These are phyloP conservation scores for Arremon brunneinucha DNA, from an alignment of 2,797 vertebrate genomes.

Conservation along the genomic window DNA sequence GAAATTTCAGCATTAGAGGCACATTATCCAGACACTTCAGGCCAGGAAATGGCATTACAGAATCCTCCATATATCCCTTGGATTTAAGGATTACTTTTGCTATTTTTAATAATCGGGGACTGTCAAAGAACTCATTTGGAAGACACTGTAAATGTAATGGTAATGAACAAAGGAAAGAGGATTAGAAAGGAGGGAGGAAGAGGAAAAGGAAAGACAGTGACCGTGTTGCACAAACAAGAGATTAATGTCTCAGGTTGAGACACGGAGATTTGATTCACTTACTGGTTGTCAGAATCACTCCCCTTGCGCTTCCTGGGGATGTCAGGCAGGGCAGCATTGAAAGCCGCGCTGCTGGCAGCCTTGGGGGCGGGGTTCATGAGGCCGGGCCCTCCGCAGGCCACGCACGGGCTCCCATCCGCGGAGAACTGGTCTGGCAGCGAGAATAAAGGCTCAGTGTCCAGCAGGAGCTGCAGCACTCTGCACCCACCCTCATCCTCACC, in stretches of 20 bases:
- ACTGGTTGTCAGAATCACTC: slow-evolving; percentile 85
- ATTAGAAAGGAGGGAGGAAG: background rate
- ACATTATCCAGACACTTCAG: background rate
- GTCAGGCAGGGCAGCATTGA: slow-evolving; percentile 68
- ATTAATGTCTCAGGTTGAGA: fast-evolving
- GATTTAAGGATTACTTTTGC: background rate
- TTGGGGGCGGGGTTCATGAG: slow-evolving; percentile 19
- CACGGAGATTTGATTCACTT: slow-evolving; percentile 49
- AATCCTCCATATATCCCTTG: background rate
- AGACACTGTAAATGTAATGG: background rate
- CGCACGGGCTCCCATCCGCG: background rate
- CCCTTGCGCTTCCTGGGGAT: slow-evolving; percentile 87
- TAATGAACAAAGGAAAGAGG: background rate
- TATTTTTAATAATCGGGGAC: background rate
- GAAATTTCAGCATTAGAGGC: background rate
- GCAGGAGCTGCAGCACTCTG: background rate
- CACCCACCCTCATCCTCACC: background rate
- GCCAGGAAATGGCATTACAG: background rate
- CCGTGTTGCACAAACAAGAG: background rate
- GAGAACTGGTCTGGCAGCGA: background rate
- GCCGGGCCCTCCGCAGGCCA: background rate
- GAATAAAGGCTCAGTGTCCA: background rate
- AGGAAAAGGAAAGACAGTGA: background rate
- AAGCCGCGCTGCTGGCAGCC: slow-evolving; percentile 48
- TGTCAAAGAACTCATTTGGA: background rate